Evolutionary conservation across 2,797 vertebrate species (phyloP).

Genomic region (Eremophila alpestris): DNA sequence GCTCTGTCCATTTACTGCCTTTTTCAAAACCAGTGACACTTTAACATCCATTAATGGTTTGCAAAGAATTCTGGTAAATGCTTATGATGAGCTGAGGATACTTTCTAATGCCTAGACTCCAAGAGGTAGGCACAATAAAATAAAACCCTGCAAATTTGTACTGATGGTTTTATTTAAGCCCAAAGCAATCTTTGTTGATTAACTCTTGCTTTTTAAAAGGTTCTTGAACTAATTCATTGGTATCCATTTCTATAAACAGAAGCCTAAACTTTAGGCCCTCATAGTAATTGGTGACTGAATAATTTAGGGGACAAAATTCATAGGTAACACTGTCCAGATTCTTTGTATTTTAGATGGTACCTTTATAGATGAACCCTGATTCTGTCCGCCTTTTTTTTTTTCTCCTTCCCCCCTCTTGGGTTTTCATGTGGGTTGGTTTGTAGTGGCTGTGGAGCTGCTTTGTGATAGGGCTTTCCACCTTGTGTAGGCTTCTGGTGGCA

Average conservation of each 20-base stretch:
- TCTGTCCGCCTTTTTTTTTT: background rate
- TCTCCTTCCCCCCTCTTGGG: too few species aligned
- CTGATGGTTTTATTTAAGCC: background rate
- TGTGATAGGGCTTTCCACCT: background rate
- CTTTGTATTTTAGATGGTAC: background rate
- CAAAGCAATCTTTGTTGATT: background rate
- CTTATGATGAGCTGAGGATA: background rate
- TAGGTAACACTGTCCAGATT: background rate
- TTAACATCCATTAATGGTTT: background rate
- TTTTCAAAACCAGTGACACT: background rate
- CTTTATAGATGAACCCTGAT: background rate
- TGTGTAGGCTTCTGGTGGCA: background rate
- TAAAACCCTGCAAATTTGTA: background rate
- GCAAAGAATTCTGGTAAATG: background rate
- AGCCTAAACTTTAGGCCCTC: background rate
- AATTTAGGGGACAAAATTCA: background rate
- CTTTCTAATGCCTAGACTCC: background rate
- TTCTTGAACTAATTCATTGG: background rate
- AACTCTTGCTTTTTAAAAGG: background rate
- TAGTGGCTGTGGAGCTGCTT: background rate
- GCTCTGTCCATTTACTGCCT: background rate
- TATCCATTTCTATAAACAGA: background rate
- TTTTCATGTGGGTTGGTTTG: background rate
- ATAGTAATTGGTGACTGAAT: background rate
- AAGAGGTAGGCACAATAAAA: background rate